These are phyloP conservation scores for Tridacna gigas DNA, from an alignment of 2,888 invertebrate genomes.

Conservation along the genomic window DNA sequence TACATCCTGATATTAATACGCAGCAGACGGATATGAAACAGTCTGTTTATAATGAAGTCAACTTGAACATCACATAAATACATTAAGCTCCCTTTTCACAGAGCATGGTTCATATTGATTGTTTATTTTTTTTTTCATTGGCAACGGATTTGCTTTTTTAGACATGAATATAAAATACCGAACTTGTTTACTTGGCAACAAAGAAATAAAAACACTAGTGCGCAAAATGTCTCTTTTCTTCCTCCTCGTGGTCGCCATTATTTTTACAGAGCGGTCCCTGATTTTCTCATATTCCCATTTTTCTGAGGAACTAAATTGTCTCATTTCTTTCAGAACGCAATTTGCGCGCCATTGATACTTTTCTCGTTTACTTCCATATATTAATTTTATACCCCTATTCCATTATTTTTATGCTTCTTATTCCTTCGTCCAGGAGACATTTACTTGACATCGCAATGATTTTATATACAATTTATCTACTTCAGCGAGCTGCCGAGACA, in stretches of 20 bases:
- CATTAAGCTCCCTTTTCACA: no score
- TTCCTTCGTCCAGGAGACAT: slow-evolving; percentile 53
- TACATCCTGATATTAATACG: no score
- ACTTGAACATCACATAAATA: no score
- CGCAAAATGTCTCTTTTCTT: no score
- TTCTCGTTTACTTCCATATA: slow-evolving; percentile 42
- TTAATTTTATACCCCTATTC: slow-evolving; percentile 59
- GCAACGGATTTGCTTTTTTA: no score
- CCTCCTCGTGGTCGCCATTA: slow-evolving; percentile 9
- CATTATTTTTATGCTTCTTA: slow-evolving; percentile 49
- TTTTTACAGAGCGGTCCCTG: slow-evolving; percentile 10
- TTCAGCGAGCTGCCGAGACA: slow-evolving; percentile 33
- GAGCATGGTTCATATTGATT: no score
- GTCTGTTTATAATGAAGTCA: no score
- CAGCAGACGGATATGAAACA: no score
- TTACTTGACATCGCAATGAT: slow-evolving; percentile 60
- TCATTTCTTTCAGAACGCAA: slow-evolving; percentile 36
- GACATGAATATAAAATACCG: no score
- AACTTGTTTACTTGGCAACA: no score
- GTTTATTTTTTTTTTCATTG: no score
- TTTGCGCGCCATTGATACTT: slow-evolving; percentile 27
- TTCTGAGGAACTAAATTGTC: slow-evolving; percentile 32
- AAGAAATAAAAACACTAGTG: no score
- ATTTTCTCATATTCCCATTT: slow-evolving; percentile 29
- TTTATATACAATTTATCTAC: slow-evolving; percentile 68